phyloP scores from a whole-genome alignment of 2,888 invertebrate species.

The Polydrusus tereticollis region DNA sequence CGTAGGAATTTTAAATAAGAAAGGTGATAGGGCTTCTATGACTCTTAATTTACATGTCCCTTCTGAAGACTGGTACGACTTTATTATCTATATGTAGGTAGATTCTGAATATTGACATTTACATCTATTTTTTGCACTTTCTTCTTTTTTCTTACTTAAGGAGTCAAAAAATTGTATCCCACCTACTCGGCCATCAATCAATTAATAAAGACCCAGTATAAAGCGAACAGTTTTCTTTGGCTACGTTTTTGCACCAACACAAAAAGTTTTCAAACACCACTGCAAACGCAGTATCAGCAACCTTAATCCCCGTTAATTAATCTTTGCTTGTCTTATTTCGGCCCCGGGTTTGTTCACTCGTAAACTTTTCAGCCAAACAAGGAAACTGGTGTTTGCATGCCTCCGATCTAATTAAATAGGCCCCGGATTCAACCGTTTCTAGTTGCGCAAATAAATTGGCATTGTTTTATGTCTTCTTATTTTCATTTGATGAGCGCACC shows the following conservation, averaged over 20 bases:
- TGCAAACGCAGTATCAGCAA: conserved; percentile 21
- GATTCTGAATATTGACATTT: too few relatives aligned
- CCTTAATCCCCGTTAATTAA: conserved; percentile 31
- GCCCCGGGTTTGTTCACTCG: conserved; percentile 33
- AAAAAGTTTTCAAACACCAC: conserved; percentile 15
- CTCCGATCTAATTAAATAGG: conserved; percentile 28
- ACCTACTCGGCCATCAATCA: too few relatives aligned
- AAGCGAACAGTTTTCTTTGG: too few relatives aligned
- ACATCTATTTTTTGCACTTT: too few relatives aligned
- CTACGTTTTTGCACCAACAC: not conserved
- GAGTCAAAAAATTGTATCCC: too few relatives aligned
- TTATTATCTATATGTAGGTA: too few relatives aligned
- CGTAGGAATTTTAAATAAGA: too few relatives aligned
- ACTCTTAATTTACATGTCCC: too few relatives aligned
- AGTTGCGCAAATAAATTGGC: not conserved
- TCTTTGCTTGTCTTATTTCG: conserved; percentile 27
- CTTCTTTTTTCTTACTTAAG: too few relatives aligned
- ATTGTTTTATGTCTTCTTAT: not conserved
- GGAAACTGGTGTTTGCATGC: conserved; percentile 26
- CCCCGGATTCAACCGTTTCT: not conserved
- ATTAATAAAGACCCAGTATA: too few relatives aligned
- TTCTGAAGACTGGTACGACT: too few relatives aligned
- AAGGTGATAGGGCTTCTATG: too few relatives aligned
- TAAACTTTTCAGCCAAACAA: conserved; percentile 29
- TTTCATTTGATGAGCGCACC: not conserved